Percentiles rank a stretch among this genome's conserved stretches.
Evolutionary conservation across 1,140 invertebrate species (phyloP).

Genomic region (Drosophila ananassae): DNA sequence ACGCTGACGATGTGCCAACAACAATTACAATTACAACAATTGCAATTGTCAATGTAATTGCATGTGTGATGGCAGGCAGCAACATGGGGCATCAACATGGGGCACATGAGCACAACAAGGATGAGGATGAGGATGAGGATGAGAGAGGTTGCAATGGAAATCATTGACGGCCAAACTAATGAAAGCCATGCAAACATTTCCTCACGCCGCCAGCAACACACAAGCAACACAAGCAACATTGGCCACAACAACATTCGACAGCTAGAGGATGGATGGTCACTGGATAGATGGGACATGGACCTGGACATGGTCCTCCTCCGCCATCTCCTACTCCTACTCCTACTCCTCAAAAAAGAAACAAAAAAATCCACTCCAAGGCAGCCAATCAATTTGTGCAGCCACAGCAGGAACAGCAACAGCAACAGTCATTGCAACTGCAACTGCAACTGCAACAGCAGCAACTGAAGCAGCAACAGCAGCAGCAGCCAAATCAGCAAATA

Average conservation of each 20-base stretch:
- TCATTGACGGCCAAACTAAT: conserved; percentile 71
- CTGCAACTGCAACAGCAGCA: conserved; percentile 36
- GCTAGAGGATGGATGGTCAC: conserved; percentile 61
- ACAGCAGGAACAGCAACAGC: conserved; percentile 31
- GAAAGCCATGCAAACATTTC: conserved; percentile 82
- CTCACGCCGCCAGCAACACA: conserved; percentile 77
- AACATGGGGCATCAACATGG: conserved; percentile 13
- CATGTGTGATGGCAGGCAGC: conserved; percentile 71
- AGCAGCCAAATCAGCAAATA: conserved; percentile 78
- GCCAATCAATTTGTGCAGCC: conserved; percentile 74
- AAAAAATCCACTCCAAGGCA: conserved; percentile 39
- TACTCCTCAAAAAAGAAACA: too few relatives aligned
- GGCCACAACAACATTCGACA: conserved; percentile 53
- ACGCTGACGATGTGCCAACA: conserved; percentile 76
- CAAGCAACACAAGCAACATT: conserved; percentile 11
- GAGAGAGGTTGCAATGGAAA: conserved; percentile 50
- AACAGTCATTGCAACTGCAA: conserved; percentile 9
- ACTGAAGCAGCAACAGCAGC: conserved; percentile 8
- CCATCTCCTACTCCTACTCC: neutral
- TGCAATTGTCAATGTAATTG: conserved; percentile 76
- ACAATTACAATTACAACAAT: conserved; percentile 81
- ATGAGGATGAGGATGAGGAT: conserved; percentile 26
- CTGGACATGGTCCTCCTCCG: conserved; percentile 45
- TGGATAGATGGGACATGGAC: conserved; percentile 67
- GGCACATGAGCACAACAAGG: conserved; percentile 2